phyloP scores from a whole-genome alignment of 2,797 vertebrate genomes.

The Molothrus ater region DNA sequence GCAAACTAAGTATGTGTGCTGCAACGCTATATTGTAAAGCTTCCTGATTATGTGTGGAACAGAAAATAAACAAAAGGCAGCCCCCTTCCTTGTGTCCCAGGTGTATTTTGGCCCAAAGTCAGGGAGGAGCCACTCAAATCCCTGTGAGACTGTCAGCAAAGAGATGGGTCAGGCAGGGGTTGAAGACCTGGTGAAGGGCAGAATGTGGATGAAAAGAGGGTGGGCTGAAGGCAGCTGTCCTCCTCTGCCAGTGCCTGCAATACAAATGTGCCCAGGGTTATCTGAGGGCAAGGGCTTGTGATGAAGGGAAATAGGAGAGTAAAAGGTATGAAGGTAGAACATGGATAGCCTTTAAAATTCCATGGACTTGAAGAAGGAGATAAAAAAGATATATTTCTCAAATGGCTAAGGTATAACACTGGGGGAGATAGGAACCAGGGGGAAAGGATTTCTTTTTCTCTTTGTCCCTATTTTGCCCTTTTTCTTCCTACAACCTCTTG shows the following conservation, averaged over 20 bases:
- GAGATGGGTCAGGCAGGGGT: neutral
- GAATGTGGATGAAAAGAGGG: neutral
- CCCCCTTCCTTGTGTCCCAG: neutral
- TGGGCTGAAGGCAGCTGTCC: neutral
- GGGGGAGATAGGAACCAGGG: neutral
- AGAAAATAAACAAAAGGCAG: neutral
- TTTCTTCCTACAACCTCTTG: constrained; percentile 17
- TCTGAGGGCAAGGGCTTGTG: neutral
- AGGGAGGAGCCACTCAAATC: neutral
- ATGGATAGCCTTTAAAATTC: neutral
- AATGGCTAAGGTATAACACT: neutral
- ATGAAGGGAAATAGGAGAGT: neutral
- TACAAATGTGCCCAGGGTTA: fast-evolving
- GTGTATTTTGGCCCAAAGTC: neutral
- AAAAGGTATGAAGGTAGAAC: neutral
- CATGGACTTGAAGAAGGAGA: neutral
- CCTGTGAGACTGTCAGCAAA: neutral
- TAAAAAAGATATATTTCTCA: neutral
- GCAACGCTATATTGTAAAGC: neutral
- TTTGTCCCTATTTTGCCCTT: neutral
- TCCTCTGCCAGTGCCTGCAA: neutral
- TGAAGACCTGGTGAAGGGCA: neutral
- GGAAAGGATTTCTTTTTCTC: neutral
- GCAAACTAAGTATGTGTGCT: neutral
- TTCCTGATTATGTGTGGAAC: neutral